These are phyloP conservation scores for Psittacula derbiana DNA, from an alignment of 2,797 vertebrate species.

Conservation along the genomic window DNA sequence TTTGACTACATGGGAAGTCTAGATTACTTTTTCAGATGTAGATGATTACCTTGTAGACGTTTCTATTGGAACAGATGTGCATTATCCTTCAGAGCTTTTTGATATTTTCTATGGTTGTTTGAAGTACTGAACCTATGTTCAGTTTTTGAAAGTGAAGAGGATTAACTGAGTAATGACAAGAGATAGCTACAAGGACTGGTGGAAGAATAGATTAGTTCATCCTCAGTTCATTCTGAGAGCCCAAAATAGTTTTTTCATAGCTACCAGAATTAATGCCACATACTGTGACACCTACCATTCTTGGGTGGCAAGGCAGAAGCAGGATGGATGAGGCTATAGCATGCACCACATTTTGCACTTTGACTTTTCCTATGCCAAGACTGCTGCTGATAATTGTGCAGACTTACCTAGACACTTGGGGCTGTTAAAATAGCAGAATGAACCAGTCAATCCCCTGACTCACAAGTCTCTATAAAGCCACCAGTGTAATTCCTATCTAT, in stretches of 20 bases:
- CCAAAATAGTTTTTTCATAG: not conserved
- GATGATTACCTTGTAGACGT: not conserved
- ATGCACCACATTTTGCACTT: not conserved
- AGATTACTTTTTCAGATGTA: not conserved
- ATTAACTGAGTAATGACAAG: not conserved
- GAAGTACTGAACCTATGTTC: not conserved
- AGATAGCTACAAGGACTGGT: not conserved
- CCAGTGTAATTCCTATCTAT: not conserved
- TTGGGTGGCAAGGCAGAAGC: not conserved
- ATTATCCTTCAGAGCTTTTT: not conserved
- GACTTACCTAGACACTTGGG: not conserved
- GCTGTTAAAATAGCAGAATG: not conserved
- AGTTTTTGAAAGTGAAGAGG: not conserved
- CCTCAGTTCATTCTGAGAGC: not conserved
- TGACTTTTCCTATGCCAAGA: not conserved
- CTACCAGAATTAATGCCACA: not conserved
- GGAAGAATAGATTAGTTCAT: not conserved
- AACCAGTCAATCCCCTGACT: not conserved
- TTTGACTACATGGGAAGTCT: not conserved
- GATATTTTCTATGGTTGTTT: not conserved
- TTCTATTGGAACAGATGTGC: not conserved
- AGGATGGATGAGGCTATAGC: not conserved
- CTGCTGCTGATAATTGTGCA: not conserved
- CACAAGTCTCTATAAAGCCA: not conserved
- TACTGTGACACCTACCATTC: not conserved